phyloP scores from a whole-genome alignment of 1,140 invertebrate genomes.

The Apolygus lucorum region DNA sequence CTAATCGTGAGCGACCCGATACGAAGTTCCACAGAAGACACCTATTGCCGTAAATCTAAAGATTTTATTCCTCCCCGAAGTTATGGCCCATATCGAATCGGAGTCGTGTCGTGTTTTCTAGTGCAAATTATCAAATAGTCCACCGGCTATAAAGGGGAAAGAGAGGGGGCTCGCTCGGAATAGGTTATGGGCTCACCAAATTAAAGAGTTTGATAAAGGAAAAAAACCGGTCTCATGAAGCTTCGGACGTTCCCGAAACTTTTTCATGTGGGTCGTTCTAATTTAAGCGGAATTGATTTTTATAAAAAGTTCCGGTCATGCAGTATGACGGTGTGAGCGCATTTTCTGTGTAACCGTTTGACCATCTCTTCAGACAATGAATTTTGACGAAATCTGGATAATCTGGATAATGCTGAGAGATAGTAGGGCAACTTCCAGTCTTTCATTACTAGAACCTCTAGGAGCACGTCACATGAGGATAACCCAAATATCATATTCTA shows the following conservation, averaged over 20 bases:
- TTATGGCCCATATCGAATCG: constrained; percentile 4
- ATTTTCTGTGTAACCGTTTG: no score
- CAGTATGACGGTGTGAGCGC: no score
- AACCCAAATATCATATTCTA: no score
- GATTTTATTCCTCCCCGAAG: background rate
- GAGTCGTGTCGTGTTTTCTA: constrained; percentile 2
- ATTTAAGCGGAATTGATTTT: background rate
- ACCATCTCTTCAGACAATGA: no score
- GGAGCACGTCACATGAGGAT: no score
- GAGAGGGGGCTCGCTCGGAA: background rate
- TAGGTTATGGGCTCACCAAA: constrained; percentile 5
- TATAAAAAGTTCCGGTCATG: no score
- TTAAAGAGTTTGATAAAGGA: background rate
- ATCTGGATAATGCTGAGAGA: no score
- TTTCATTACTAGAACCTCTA: no score
- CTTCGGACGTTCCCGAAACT: background rate
- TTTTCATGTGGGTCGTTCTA: background rate
- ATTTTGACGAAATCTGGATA: no score
- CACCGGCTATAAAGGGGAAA: background rate
- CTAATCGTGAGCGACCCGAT: background rate
- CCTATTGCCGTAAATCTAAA: background rate
- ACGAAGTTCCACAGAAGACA: no score
- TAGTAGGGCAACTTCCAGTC: no score
- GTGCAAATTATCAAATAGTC: constrained; percentile 6
- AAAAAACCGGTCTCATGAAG: background rate